Percentiles rank a stretch among this genome's conserved stretches.
Conservation (phyloP, 2,888 invertebrate species). For the Helleia helle region DNA sequence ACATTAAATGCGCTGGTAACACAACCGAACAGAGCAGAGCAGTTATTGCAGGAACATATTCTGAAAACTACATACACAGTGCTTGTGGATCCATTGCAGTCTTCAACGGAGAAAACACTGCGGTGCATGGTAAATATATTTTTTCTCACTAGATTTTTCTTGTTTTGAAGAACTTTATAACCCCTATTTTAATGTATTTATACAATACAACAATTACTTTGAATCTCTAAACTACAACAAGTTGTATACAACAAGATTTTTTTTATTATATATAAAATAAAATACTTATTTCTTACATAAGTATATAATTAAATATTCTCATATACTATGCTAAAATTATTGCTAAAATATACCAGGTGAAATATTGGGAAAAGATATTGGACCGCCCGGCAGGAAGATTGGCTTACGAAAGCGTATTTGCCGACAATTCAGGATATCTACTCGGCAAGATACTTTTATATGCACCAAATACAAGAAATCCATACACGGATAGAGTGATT, state of each 20-base stretch:
- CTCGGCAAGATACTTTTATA: constrained; percentile 87
- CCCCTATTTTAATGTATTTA: no score
- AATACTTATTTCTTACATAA: no score
- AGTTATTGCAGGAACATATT: constrained; percentile 59
- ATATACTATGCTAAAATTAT: no score
- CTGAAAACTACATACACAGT: constrained; percentile 55
- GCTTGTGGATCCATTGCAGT: constrained; percentile 54
- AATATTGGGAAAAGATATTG: constrained; percentile 89
- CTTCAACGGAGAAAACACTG: constrained; percentile 59
- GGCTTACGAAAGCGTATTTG: constrained; percentile 89
- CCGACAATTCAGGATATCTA: constrained; percentile 76
- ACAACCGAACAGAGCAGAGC: constrained; percentile 47
- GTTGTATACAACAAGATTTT: no score
- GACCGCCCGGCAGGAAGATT: constrained; percentile 87
- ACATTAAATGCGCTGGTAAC: constrained; percentile 52
- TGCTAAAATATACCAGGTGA: constrained; percentile 79
- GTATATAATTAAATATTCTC: no score
- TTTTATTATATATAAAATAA: no score
- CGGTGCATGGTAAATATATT: constrained; percentile 44
- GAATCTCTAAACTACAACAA: no score
- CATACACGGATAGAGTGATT: constrained; percentile 85
- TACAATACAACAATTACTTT: no score
- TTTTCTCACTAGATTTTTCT: no score
- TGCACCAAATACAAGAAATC: constrained; percentile 82
- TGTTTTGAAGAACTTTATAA: no score